phyloP scores from a whole-genome alignment of 1,140 invertebrate genomes.

The Phocides pigmalion region DNA sequence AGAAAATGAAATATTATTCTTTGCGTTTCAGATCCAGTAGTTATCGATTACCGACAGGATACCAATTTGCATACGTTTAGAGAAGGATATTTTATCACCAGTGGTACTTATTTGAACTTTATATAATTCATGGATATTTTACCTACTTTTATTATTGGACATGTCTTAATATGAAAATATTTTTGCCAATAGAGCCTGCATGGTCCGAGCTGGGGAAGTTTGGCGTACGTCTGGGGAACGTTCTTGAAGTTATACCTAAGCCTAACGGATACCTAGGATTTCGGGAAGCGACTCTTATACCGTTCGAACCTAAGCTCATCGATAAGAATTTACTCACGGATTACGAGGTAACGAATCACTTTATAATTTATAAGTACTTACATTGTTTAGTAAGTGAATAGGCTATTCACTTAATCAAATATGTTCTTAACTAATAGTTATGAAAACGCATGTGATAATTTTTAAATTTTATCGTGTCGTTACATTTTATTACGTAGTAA shows the following conservation, averaged over 20 bases:
- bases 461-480: no score
- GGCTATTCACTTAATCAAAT: no score
- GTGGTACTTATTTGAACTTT: conserved; percentile 83
- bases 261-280: conserved; percentile 87
- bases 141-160: no score
- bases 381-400: not conserved
- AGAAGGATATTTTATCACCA: conserved; percentile 94
- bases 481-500: no score
- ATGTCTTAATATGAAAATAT: no score
- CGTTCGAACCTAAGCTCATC: conserved; percentile 96
- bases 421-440: no score
- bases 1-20: conserved; percentile 2
- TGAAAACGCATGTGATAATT: no score
- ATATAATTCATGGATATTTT: no score
- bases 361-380: not conserved
- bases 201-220: conserved; percentile 93
- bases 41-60: conserved; percentile 84
- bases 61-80: conserved; percentile 85
- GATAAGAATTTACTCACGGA: conserved; percentile 90
- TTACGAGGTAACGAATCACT: conserved; percentile 85
- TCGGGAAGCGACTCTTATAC: conserved; percentile 94
- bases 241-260: conserved; percentile 91
- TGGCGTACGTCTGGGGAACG: conserved; percentile 96
- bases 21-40: conserved; percentile 87
- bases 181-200: conserved; percentile 87